phyloP scores from a whole-genome alignment of 1,140 invertebrate genomes.

The Ceratina australensis region DNA sequence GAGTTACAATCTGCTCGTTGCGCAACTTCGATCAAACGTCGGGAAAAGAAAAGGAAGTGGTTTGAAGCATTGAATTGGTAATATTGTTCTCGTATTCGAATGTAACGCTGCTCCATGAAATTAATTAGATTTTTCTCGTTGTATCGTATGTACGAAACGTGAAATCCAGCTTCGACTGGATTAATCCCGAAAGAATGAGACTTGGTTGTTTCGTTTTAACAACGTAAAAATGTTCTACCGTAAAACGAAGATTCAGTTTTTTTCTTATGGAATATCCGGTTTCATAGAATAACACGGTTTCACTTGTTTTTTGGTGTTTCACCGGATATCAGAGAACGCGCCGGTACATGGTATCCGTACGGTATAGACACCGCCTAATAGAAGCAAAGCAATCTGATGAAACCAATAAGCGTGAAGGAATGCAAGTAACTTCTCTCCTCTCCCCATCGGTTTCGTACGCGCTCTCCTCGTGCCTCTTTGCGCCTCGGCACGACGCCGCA shows the following conservation, averaged over 20 bases:
- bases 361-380: conserved; percentile 72
- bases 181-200: no score
- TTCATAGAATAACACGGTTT: conserved; percentile 22
- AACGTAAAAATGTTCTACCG: no score
- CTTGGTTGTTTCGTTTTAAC: no score
- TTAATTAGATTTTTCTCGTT: no score
- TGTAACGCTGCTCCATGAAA: no score
- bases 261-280: no score
- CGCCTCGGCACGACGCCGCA: conserved; percentile 17
- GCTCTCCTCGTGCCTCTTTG: conserved; percentile 22
- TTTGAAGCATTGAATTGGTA: not conserved
- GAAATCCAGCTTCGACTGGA: no score
- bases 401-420: conserved; percentile 79
- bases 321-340: conserved; percentile 75
- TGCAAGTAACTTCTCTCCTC: conserved; percentile 62
- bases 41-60: conserved; percentile 6
- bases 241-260: no score
- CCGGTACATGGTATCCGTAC: conserved; percentile 72
- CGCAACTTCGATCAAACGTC: conserved; percentile 66
- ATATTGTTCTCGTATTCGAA: no score
- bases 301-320: conserved; percentile 73
- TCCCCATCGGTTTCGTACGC: not conserved
- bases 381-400: conserved; percentile 77
- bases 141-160: no score
- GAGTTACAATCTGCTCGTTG: conserved; percentile 65